Evolutionary conservation across 1,140 invertebrate genomes (phyloP), one percentile per base, ranked within the genome.

Genomic region (Ceratosolen fusciceps): DNA sequence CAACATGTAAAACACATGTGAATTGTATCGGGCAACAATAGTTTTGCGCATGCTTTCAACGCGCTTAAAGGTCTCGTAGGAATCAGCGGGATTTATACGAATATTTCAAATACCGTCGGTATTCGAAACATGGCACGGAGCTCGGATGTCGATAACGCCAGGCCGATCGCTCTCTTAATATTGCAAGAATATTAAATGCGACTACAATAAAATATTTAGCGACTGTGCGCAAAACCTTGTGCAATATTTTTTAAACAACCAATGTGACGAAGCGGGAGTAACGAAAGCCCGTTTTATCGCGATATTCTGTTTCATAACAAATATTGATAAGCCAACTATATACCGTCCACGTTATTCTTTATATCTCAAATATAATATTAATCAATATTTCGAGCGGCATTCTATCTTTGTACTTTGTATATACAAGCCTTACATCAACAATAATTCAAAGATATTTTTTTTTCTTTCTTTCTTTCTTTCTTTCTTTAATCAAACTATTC

Each of bases 231-330:
- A 24, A 1, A 56, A 56, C 24, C 26, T 56, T 24, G 24, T 56
- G 54, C 24, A 56, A 56, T 56, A 56, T 56, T 56, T 56, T 5
- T 56, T 56, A 56, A 56, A 56, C 21, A 56, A 56, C 21, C n/a
- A 56, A 24, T 24, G n/a, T 7, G 4, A 24, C 54, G 3, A 4
- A 26, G 4, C 24, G 12, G 24, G 2, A 56, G 12, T 5, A 56
- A 12, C 12, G n/a, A 26, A 26, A 56, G n/a, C 2, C 26, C 4
- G 24, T 56, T 56, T 56, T 56, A 56, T 26, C 21, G 19, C 3
- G 7, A 8, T 56, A 8, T 56, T 56, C 7, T 26, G n/a, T 56
- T 56, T 56, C 54, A 26, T 56, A 56, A 56, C 12, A 56, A 56
- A 12, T 24, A 26, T 56, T 26, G 54, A 56, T 56, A 56, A 56